These are phyloP conservation scores for Nomada goodeniana DNA, from an alignment of 2,888 invertebrate species.

Conservation along the genomic window DNA sequence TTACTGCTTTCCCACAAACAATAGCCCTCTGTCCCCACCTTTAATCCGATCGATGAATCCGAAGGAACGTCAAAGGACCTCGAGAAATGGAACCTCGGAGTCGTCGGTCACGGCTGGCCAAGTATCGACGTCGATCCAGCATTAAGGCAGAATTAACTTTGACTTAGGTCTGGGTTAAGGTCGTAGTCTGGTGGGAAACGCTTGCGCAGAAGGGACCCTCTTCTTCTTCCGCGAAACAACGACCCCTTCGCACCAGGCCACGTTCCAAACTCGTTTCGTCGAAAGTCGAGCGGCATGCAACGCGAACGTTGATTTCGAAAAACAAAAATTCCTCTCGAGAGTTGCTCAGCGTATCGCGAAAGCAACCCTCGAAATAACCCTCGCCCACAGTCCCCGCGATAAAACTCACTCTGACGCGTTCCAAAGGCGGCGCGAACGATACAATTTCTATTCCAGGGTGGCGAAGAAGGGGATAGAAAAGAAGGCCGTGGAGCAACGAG, in stretches of 20 bases:
- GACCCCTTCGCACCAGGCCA: background rate
- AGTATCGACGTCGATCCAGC: conserved; percentile 33
- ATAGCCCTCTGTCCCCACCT: background rate
- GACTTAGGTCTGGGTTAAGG: conserved; percentile 57
- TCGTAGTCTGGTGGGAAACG: conserved; percentile 20
- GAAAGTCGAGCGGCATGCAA: background rate
- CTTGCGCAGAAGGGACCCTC: conserved; percentile 22
- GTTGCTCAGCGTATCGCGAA: no score
- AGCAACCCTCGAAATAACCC: background rate
- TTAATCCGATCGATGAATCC: background rate
- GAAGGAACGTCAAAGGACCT: background rate
- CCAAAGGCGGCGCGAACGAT: conserved; percentile 23
- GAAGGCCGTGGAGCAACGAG: conserved; percentile 68
- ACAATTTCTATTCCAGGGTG: background rate
- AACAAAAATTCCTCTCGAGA: background rate
- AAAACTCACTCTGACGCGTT: conserved; percentile 3
- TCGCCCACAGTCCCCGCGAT: background rate
- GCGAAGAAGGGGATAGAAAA: no score
- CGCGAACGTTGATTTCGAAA: background rate
- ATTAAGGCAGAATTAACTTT: conserved; percentile 54
- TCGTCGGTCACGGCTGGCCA: conserved; percentile 14
- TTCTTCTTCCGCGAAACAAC: background rate
- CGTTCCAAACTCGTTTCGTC: background rate
- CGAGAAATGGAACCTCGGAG: background rate
- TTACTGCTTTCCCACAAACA: no score